Conservation (phyloP, 1,140 invertebrate species). For the Drosophila triauraria region DNA sequence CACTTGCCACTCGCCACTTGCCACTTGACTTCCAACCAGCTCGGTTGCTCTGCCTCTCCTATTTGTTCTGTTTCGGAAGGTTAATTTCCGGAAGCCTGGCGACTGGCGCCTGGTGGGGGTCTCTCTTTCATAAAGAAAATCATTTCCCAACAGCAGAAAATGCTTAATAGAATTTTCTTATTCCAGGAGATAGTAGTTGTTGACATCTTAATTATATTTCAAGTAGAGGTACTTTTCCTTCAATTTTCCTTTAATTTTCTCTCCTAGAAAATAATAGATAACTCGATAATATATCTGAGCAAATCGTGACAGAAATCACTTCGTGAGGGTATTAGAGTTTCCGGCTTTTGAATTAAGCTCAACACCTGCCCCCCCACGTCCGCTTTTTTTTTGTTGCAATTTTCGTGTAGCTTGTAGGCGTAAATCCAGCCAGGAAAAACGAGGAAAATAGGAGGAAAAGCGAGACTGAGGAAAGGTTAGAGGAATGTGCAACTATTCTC, state of each 20-base stretch:
- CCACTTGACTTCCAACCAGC: conserved; percentile 6
- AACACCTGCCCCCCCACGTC: neutral
- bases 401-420: conserved; percentile 5
- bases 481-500: conserved; percentile 56
- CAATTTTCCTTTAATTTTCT: too few species aligned
- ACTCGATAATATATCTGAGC: too few species aligned
- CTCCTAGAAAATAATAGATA: too few species aligned
- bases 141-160: neutral
- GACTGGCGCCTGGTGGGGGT: too few species aligned
- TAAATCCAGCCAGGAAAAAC: neutral
- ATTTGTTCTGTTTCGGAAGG: neutral
- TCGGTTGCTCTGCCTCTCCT: neutral
- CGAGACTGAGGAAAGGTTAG: neutral
- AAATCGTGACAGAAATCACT: neutral
- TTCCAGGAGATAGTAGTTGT: too few species aligned
- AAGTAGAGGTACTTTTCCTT: too few species aligned
- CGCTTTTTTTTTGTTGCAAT: neutral
- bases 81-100: conserved; percentile 21
- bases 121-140: neutral
- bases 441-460: neutral
- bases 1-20: conserved; percentile 17
- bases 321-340: neutral
- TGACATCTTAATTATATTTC: neutral
- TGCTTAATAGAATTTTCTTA: neutral
- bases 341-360: neutral